Percentiles rank a stretch among this genome's conserved stretches.
These are phyloP conservation scores for Alligator sinensis DNA, from an alignment of 2,113 vertebrate species.

Conservation along the genomic window DNA sequence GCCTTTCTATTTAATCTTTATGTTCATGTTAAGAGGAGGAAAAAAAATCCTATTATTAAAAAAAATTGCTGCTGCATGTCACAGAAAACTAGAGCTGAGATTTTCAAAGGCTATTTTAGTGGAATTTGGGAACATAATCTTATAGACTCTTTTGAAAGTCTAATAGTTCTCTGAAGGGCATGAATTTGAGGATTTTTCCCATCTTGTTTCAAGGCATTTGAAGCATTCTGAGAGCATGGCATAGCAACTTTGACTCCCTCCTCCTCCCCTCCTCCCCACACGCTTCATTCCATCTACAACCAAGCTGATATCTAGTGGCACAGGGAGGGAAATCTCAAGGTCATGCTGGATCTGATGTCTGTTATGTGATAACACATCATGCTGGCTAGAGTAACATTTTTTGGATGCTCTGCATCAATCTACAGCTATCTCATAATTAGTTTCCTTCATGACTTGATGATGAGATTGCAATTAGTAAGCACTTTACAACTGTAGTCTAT, in stretches of 20 bases:
- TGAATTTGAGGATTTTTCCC: background rate
- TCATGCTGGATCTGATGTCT: fast-evolving
- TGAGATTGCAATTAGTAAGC: conserved; percentile 10
- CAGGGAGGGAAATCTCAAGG: background rate
- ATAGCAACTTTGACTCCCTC: background rate
- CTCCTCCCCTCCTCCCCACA: background rate
- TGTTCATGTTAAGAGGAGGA: background rate
- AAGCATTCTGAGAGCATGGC: background rate
- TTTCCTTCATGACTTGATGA: conserved; percentile 5
- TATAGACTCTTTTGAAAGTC: conserved; percentile 7
- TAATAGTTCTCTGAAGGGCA: background rate
- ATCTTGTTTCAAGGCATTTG: background rate
- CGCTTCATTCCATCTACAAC: fast-evolving
- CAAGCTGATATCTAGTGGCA: background rate
- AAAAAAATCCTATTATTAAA: background rate
- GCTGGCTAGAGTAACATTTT: background rate
- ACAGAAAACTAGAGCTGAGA: background rate
- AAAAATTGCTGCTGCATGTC: background rate
- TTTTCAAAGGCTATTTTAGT: conserved; percentile 14
- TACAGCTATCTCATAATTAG: background rate
- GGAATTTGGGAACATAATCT: conserved; percentile 21
- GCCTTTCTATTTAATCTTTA: background rate
- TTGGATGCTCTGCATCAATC: background rate
- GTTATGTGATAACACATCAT: background rate
- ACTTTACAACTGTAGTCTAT: background rate